Percentiles rank a stretch among this genome's conserved stretches.
Conservation (phyloP, 2,113 vertebrate species). For the Odontesthes bonariensis region DNA sequence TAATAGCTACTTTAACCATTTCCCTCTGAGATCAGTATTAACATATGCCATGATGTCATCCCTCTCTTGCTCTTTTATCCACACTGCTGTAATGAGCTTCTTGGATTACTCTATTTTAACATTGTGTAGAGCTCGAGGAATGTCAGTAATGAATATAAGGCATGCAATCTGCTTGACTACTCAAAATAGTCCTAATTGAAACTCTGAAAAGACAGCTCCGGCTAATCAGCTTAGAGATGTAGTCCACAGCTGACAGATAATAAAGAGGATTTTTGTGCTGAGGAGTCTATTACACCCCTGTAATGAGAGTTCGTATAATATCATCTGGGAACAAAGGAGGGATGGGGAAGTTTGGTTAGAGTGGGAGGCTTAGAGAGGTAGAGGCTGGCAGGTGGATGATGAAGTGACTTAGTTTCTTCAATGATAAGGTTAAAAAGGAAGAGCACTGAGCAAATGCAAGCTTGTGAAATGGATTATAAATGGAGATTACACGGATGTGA, state of each 20-base stretch:
- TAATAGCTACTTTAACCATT: slow-evolving; percentile 54
- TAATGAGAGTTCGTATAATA: slow-evolving; percentile 67
- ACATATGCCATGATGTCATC: slow-evolving; percentile 50
- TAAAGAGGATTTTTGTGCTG: slow-evolving; percentile 71
- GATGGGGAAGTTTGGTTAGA: slow-evolving; percentile 30
- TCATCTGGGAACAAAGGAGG: slow-evolving; percentile 61
- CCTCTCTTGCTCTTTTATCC: slow-evolving; percentile 43
- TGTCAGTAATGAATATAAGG: slow-evolving; percentile 57
- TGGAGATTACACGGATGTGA: too few species aligned
- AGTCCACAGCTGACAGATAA: slow-evolving; percentile 69
- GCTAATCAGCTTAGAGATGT: slow-evolving; percentile 80
- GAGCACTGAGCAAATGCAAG: neutral
- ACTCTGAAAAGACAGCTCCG: slow-evolving; percentile 71
- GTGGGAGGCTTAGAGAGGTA: slow-evolving; percentile 5
- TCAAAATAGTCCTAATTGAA: slow-evolving; percentile 75
- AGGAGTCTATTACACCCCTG: slow-evolving; percentile 70
- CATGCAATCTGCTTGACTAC: slow-evolving; percentile 57
- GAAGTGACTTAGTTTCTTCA: slow-evolving; percentile 13
- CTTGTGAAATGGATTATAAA: neutral
- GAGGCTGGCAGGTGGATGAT: neutral
- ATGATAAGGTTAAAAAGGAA: slow-evolving; percentile 1
- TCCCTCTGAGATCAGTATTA: slow-evolving; percentile 41
- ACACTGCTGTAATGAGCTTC: slow-evolving; percentile 38
- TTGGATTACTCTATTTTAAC: slow-evolving; percentile 65
- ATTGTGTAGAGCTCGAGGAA: slow-evolving; percentile 37